Percentiles rank a stretch among this genome's conserved stretches.
Conservation (phyloP, 2,797 vertebrate species). For the Aphelocoma californica region DNA sequence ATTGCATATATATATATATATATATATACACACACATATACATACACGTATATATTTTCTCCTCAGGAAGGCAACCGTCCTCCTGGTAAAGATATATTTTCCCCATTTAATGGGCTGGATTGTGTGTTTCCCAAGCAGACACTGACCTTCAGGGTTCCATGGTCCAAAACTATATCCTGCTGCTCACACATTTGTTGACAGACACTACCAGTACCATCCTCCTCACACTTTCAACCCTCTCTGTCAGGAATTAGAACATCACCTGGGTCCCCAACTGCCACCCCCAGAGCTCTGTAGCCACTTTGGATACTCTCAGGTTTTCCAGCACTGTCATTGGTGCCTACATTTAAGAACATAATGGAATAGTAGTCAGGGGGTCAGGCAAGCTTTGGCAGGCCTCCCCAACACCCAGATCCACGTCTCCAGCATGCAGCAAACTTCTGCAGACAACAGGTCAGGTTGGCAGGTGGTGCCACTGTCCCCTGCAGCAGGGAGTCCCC, state of each 20-base stretch:
- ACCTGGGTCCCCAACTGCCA: background rate
- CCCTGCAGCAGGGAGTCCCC: background rate
- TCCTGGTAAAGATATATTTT: background rate
- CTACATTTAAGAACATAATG: background rate
- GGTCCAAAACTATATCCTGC: background rate
- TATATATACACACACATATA: background rate
- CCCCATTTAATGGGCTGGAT: background rate
- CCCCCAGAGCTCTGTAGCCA: background rate
- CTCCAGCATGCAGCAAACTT: background rate
- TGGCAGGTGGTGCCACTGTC: background rate
- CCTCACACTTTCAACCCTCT: background rate
- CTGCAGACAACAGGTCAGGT: background rate
- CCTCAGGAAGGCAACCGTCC: background rate
- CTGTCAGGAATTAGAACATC: background rate
- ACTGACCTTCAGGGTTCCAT: background rate
- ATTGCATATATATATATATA: too few species aligned
- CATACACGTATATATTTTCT: background rate
- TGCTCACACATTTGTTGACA: background rate
- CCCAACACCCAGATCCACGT: background rate
- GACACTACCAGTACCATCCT: background rate
- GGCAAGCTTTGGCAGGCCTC: too few species aligned
- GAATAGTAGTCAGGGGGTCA: background rate
- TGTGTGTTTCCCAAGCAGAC: background rate
- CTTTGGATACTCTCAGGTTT: background rate
- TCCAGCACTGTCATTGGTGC: background rate